Base-by-base conservation (phyloP, 2,888 invertebrate species). In the Caprella mutica region DNA sequence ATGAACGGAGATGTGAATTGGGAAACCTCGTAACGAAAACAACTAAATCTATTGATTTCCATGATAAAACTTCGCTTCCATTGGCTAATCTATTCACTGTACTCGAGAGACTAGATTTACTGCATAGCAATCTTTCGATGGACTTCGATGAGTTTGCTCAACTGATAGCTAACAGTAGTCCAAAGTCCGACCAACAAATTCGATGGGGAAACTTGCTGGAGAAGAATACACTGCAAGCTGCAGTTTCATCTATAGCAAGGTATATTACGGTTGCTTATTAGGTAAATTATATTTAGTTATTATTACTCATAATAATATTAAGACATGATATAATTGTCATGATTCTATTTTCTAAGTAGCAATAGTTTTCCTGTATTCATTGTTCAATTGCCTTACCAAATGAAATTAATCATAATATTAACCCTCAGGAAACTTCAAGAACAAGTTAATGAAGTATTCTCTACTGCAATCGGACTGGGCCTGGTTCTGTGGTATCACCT, bases 401-500 rank as follows among this genome's bases (percentile, higher is more conserved):
- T n/a, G n/a, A n/a, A n/a, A n/a, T n/a, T n/a, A n/a, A n/a, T n/a
- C n/a, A n/a, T n/a, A n/a, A n/a, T n/a, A n/a, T n/a, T 33, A 12
- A 3, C 8, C 30, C 23, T 3, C 54, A 63, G 63, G 30, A 52
- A 58, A 44, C 38, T 63, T 14, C 59, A 57, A 39, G 44, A 59
- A 38, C 59, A 63, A 26, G 58, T 59, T 8, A 50, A 54, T 17
- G 48, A 42, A 12, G 51, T 56, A 19, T 35, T 52, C 19, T 26
- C 55, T 17, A 58, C 55, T 21, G 56, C 59, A 2, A 33, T 59
- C 17, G 57, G 63, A 14, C 52, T 63, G 17, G 21, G 57, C 9
- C 39, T 63, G 38, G 63, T 59, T 12, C 52, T 52, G 42, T 63
- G 63, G 63, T 63, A 63, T 33, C 59, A 63, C 26, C 48, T 52